Percentiles rank a stretch among this genome's conserved stretches.
phyloP scores from a whole-genome alignment of 2,888 invertebrate species.

The Andrena haemorrhoa region DNA sequence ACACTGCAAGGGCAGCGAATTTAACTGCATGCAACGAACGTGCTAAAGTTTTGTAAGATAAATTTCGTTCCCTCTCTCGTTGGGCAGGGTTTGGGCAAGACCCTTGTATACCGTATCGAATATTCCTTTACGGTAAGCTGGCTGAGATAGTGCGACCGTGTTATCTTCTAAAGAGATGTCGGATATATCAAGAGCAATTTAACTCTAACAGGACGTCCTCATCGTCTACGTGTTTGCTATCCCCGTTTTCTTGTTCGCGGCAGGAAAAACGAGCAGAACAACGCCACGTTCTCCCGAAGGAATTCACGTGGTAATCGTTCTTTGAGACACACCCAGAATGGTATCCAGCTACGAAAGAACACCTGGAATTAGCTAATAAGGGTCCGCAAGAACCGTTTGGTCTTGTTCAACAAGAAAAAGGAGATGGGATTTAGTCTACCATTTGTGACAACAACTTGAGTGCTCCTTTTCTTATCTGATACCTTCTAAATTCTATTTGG shows the following conservation, averaged over 20 bases:
- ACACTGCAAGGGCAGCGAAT: too few species aligned
- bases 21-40: too few species aligned
- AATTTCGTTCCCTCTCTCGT: neutral
- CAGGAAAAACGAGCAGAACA: conserved; percentile 4
- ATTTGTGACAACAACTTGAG: too few species aligned
- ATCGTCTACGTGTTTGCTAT: neutral
- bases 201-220: conserved; percentile 6
- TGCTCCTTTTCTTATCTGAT: too few species aligned
- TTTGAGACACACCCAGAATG: neutral
- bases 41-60: too few species aligned
- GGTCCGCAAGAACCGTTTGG: neutral
- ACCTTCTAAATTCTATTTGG: too few species aligned
- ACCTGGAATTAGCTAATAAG: neutral
- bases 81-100: neutral
- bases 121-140: conserved; percentile 5
- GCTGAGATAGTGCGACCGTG: conserved; percentile 17
- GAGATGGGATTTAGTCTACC: too few species aligned
- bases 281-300: conserved; percentile 2
- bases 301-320: conserved; percentile 32
- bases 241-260: conserved; percentile 27
- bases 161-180: conserved; percentile 21
- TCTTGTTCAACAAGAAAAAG: too few species aligned
- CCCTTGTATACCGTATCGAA: neutral
- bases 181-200: conserved; percentile 36
- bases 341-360: neutral